These are phyloP conservation scores for Lepeophtheirus nordmannii DNA, from an alignment of 2,888 invertebrate species.

Conservation along the genomic window DNA sequence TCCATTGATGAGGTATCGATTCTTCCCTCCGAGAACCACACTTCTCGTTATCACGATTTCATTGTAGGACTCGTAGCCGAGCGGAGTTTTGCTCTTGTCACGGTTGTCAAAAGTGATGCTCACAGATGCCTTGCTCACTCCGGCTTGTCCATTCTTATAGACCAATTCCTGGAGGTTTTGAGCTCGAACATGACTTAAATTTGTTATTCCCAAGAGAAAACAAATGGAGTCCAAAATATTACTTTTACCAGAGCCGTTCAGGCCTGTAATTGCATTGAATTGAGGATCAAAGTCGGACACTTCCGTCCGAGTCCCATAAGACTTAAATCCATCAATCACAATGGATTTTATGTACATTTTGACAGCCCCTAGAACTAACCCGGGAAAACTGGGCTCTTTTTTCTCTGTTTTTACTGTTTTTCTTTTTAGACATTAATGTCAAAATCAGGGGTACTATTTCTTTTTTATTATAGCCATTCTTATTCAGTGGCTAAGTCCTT, in stretches of 20 bases:
- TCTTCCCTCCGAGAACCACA: conserved; percentile 71
- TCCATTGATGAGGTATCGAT: conserved; percentile 87
- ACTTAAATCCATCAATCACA: conserved; percentile 91
- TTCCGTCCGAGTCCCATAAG: conserved; percentile 82
- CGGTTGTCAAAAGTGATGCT: conserved; percentile 87
- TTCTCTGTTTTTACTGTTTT: too few relatives aligned
- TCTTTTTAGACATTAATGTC: too few relatives aligned
- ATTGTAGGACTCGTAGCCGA: conserved; percentile 74
- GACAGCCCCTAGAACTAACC: too few relatives aligned
- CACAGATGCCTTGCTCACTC: conserved; percentile 84
- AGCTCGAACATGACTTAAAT: conserved; percentile 76
- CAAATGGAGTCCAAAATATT: conserved; percentile 95
- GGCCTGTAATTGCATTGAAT: conserved; percentile 94
- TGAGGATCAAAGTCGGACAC: conserved; percentile 78
- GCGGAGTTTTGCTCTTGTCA: conserved; percentile 60
- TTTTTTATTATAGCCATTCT: too few relatives aligned
- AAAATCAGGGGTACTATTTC: too few relatives aligned
- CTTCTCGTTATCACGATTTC: conserved; percentile 81
- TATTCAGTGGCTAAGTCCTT: too few relatives aligned
- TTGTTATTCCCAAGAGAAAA: conserved; percentile 87
- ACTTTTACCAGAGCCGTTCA: conserved; percentile 95
- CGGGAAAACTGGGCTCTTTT: too few relatives aligned
- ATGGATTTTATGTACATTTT: conserved; percentile 80
- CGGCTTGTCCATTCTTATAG: conserved; percentile 94
- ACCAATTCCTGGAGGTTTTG: conserved; percentile 80